phyloP scores from a whole-genome alignment of 2,797 vertebrate species.

The Apogon hyalosoma region DNA sequence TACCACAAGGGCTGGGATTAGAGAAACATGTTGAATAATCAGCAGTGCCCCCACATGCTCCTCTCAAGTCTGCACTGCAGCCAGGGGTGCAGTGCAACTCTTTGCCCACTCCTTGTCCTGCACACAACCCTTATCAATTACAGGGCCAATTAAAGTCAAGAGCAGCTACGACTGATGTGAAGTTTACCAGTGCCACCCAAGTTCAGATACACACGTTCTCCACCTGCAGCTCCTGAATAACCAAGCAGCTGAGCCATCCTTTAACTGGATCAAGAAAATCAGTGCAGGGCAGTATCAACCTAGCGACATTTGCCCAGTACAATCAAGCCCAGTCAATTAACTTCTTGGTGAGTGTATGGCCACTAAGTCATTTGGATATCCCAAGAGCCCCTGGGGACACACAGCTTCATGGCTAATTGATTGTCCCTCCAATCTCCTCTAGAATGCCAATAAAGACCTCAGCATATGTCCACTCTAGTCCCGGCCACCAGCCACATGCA shows the following conservation, averaged over 20 bases:
- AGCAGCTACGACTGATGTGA: constrained; percentile 47
- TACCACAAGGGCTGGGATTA: constrained; percentile 88
- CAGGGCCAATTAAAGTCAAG: constrained; percentile 69
- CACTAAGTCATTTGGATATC: constrained; percentile 67
- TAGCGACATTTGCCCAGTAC: constrained; percentile 32
- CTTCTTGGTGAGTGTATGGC: constrained; percentile 47
- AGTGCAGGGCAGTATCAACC: not conserved
- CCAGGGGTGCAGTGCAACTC: constrained; percentile 65
- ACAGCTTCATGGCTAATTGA: constrained; percentile 78
- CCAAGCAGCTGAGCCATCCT: not conserved
- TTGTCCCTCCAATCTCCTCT: constrained; percentile 69
- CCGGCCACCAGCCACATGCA: constrained; percentile 60
- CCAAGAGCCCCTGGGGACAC: constrained; percentile 59
- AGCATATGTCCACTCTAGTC: constrained; percentile 71
- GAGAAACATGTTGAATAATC: constrained; percentile 84
- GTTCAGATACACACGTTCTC: constrained; percentile 29
- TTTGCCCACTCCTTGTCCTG: constrained; percentile 56
- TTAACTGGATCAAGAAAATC: constrained; percentile 4
- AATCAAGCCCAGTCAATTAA: constrained; percentile 55
- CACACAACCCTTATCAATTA: constrained; percentile 75
- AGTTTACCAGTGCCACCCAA: constrained; percentile 47
- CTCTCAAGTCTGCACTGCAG: constrained; percentile 70
- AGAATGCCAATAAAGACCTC: constrained; percentile 78
- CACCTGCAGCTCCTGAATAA: constrained; percentile 15
- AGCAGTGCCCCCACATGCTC: constrained; percentile 78